Conservation (phyloP, 2,888 invertebrate species). For the Conomelus anceps region DNA sequence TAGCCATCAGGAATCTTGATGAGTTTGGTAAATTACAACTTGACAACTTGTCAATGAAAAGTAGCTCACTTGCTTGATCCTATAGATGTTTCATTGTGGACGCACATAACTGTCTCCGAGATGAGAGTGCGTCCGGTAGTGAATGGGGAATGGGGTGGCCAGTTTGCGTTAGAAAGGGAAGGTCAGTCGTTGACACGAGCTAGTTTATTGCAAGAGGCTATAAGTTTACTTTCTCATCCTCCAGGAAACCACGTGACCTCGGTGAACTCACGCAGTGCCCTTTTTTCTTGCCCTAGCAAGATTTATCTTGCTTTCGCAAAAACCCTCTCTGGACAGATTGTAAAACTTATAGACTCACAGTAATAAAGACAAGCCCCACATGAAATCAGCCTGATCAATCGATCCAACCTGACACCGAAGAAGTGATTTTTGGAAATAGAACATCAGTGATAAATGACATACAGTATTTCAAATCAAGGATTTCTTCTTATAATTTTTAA, state of each 20-base stretch:
- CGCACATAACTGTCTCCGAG: too few relatives aligned
- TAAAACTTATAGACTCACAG: not conserved
- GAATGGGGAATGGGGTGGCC: not conserved
- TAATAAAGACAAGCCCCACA: not conserved
- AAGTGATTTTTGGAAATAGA: too few relatives aligned
- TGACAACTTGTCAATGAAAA: too few relatives aligned
- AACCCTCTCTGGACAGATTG: not conserved
- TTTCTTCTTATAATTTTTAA: too few relatives aligned
- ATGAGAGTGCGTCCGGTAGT: too few relatives aligned
- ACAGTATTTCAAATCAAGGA: too few relatives aligned
- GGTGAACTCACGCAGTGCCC: slow-evolving; percentile 11
- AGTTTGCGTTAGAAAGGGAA: not conserved
- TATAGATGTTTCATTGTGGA: too few relatives aligned
- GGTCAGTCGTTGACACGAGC: slow-evolving; percentile 11
- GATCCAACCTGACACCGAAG: not conserved
- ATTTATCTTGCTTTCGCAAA: not conserved
- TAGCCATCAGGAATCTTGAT: too few relatives aligned
- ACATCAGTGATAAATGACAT: too few relatives aligned
- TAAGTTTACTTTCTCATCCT: not conserved
- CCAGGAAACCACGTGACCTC: not conserved
- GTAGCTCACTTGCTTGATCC: too few relatives aligned
- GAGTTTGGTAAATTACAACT: too few relatives aligned
- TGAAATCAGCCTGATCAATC: not conserved
- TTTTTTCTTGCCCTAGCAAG: not conserved
- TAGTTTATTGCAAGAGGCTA: not conserved